Percentiles rank a stretch among this genome's conserved stretches.
These are phyloP conservation scores for Pseudococcus jackbeardsleyi DNA, from an alignment of 2,888 invertebrate genomes.

Conservation along the genomic window DNA sequence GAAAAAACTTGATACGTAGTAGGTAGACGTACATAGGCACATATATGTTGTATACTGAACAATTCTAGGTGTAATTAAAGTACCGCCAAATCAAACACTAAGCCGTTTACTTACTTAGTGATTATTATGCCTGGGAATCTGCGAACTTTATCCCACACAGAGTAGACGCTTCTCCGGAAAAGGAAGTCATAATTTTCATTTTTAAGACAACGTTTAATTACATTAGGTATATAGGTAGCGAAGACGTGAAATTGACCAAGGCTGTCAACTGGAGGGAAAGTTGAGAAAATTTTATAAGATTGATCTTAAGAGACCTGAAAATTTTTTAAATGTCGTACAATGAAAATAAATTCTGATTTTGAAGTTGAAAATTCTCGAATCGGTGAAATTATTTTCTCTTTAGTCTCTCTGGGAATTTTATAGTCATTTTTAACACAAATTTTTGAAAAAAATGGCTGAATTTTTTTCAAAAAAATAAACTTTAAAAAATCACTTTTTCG, in stretches of 20 bases:
- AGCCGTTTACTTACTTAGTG: slow-evolving; percentile 47
- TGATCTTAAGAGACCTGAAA: no score
- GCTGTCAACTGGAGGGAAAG: no score
- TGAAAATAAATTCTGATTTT: no score
- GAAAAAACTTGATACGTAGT: not conserved
- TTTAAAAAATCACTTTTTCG: no score
- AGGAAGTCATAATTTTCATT: slow-evolving; percentile 63
- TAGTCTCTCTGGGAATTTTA: no score
- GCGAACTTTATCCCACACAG: slow-evolving; percentile 48
- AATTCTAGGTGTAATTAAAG: slow-evolving; percentile 57
- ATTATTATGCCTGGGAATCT: slow-evolving; percentile 55
- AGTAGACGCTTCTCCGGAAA: slow-evolving; percentile 58
- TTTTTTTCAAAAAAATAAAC: no score
- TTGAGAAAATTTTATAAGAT: no score
- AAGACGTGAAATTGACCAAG: slow-evolving; percentile 9
- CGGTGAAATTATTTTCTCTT: no score
- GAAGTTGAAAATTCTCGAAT: no score
- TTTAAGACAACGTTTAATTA: slow-evolving; percentile 54
- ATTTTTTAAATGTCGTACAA: no score
- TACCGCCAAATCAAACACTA: slow-evolving; percentile 49
- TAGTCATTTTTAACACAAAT: no score
- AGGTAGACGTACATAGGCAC: not conserved
- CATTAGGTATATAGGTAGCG: slow-evolving; percentile 9
- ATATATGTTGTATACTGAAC: not conserved
- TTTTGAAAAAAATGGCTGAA: no score